Percentiles rank a stretch among this genome's conserved stretches.
Conservation (phyloP, 1,140 invertebrate species). For the Globodera rostochiensis region DNA sequence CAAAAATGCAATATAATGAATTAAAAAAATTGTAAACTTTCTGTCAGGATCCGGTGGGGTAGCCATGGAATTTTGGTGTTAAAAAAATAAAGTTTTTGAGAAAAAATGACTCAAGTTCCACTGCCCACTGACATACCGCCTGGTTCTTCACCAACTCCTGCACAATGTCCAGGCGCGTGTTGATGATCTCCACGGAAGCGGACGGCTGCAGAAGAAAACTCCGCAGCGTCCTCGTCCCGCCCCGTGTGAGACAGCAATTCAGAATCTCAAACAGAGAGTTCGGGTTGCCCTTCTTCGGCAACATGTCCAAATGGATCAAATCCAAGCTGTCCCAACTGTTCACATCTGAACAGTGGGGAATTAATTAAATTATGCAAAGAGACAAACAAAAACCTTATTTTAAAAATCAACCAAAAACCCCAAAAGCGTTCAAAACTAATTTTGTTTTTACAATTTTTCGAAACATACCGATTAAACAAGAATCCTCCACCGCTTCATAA, state of each 20-base stretch:
- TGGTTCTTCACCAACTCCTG: conserved; percentile 49
- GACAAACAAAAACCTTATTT: conserved; percentile 7
- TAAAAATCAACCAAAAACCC: neutral
- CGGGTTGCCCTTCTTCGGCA: conserved; percentile 54
- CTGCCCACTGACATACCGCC: conserved; percentile 25
- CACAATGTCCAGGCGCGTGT: conserved; percentile 48
- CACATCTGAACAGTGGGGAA: conserved; percentile 66
- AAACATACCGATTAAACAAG: conserved; percentile 79
- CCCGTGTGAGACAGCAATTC: conserved; percentile 78
- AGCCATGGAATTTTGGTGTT: too few relatives aligned
- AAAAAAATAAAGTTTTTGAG: too few relatives aligned
- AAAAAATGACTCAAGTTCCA: too few relatives aligned
- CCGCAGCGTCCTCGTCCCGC: conserved; percentile 77
- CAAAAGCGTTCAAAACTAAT: too few relatives aligned
- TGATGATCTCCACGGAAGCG: conserved; percentile 32
- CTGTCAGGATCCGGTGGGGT: too few relatives aligned
- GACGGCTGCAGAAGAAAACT: conserved; percentile 66
- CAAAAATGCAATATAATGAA: too few relatives aligned
- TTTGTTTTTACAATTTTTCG: neutral
- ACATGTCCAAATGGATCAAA: conserved; percentile 67
- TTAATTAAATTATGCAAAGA: too few relatives aligned
- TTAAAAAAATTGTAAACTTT: too few relatives aligned
- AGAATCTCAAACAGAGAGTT: conserved; percentile 75
- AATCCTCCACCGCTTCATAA: conserved; percentile 80
- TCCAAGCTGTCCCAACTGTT: conserved; percentile 66